Percentiles rank a stretch among this genome's conserved stretches.
phyloP scores from a whole-genome alignment of 30 jellyfish, hydroid and myxozoan genomes.

The Aurelia aurita region DNA sequence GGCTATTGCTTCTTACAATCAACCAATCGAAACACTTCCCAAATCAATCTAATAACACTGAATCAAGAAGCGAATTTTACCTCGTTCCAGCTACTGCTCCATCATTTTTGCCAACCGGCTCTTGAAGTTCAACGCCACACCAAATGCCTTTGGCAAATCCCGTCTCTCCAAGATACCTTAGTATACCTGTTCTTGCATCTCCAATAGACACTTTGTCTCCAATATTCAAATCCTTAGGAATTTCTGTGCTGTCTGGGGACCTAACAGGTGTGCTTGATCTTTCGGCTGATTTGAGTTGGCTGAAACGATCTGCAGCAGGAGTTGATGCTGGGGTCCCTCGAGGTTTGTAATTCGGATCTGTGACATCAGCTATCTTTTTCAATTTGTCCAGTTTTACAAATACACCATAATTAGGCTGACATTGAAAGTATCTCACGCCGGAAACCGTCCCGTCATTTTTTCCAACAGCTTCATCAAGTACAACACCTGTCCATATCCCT shows the following conservation, averaged over 20 bases:
- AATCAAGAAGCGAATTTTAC: constrained; percentile 23
- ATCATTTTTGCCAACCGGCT: constrained; percentile 94
- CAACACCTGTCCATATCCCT: constrained; percentile 98
- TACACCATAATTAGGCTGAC: constrained; percentile 93
- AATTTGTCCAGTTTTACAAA: constrained; percentile 92
- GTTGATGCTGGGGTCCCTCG: constrained; percentile 44
- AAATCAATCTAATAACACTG: background rate
- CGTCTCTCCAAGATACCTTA: constrained; percentile 88
- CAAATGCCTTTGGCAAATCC: constrained; percentile 98
- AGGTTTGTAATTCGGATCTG: constrained; percentile 58
- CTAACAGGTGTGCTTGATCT: constrained; percentile 61
- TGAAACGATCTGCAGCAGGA: constrained; percentile 41
- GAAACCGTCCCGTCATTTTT: constrained; percentile 98
- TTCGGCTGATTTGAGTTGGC: constrained; percentile 16
- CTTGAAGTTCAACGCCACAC: constrained; percentile 98
- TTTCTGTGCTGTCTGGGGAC: constrained; percentile 62
- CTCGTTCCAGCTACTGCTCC: constrained; percentile 99
- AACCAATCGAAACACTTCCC: too few relatives aligned
- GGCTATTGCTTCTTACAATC: too few relatives aligned
- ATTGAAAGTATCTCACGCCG: constrained; percentile 92
- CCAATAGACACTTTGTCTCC: constrained; percentile 86
- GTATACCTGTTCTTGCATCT: constrained; percentile 77
- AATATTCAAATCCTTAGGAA: constrained; percentile 71
- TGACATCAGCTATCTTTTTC: constrained; percentile 62
- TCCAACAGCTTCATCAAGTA: constrained; percentile 92